phyloP scores from a whole-genome alignment of 2,113 vertebrate genomes.

The Mastomys coucha region DNA sequence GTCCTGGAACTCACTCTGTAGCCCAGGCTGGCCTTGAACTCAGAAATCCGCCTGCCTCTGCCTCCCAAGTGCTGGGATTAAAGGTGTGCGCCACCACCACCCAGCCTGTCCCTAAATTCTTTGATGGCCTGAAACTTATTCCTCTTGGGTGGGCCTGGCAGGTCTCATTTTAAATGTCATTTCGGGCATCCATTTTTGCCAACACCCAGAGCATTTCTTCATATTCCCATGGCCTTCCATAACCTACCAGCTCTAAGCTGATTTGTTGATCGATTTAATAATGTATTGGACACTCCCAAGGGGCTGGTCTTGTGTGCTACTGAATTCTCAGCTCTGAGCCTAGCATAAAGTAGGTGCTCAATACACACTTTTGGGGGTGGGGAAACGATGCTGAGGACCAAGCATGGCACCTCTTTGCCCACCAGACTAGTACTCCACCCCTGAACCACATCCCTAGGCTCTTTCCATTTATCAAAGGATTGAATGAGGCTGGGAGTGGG shows the following conservation, averaged over 20 bases:
- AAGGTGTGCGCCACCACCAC: too few relatives aligned
- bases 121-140: not conserved
- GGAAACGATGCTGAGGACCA: not conserved
- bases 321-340: not conserved
- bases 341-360: not conserved
- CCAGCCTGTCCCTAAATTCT: not conserved
- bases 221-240: not conserved
- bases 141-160: too few relatives aligned
- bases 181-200: not conserved
- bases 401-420: not conserved
- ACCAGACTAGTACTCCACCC: not conserved
- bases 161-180: not conserved
- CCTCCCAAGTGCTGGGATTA: too few relatives aligned
- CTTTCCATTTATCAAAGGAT: not conserved
- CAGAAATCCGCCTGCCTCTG: too few relatives aligned
- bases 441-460: not conserved
- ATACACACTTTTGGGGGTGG: not conserved
- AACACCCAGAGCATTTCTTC: not conserved
- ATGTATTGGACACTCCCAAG: not conserved
- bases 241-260: slow-evolving; percentile 8
- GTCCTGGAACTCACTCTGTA: too few relatives aligned
- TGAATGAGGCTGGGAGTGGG: not conserved
- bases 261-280: not conserved
- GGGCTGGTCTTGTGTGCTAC: not conserved
- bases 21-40: too few relatives aligned